Base-by-base conservation (phyloP, 1,140 invertebrate species). In the Trachelipus rathkii region DNA sequence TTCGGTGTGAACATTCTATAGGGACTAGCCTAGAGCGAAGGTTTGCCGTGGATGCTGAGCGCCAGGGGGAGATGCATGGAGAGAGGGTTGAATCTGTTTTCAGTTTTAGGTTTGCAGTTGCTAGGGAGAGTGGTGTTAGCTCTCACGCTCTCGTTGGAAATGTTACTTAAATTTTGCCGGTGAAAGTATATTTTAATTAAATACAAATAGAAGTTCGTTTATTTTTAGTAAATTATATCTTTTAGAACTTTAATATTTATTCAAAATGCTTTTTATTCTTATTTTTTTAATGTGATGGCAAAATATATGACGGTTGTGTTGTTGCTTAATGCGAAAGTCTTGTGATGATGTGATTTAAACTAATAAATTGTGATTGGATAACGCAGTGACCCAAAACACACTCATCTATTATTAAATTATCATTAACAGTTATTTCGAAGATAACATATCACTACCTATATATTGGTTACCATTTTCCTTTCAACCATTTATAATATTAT, bases 151-250 rank as follows among this genome's bases (percentile, higher is more conserved):
- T 19, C 50, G 50, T 60, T 60, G 50, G 50, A 60, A 19, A 60
- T 60, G 50, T 60, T 15, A 60, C 50, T 60, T 60, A 60, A 60
- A 60, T 60, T 60, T 19, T 60, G 50, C 50, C 50, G 50, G 50
- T 60, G 50, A 60, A 19, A 60, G 50, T 15, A 60, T 15, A 60
- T 15, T 60, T 60, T 60, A 60, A 60, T 60, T 60, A 60, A 60
- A 60, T 60, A 60, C 19, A 33, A 33, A 33, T 33, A 33, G 33
- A 6, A 33, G 33, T 60, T 19, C 11, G 8, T 60, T 19, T 19
- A 60, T 60, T 60, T 60, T 60, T 13, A 19, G 50, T 60, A 13
- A 19, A 19, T 13, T 8, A 1, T 60, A 33, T 33, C 33, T 60
- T 60, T 60, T 60, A 15, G 50, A 19, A 13, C 11, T 60, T 60